Conservation (phyloP, 1,140 invertebrate species). For the Aleiodes sp. region DNA sequence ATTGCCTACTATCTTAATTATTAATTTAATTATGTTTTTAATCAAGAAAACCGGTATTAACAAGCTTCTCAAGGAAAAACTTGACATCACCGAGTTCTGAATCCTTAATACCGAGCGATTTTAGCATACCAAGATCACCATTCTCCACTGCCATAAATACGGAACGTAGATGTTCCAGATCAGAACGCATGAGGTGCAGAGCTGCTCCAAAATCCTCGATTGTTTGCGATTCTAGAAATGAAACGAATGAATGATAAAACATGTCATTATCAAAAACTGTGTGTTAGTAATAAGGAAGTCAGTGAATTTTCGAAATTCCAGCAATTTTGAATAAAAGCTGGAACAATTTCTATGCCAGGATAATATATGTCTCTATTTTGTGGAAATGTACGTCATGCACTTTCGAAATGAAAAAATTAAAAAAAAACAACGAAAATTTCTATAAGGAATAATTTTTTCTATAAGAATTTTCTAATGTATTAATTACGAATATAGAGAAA, state of each 20-base stretch:
- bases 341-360: too few species aligned
- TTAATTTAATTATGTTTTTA: conserved; percentile 65
- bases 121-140: conserved; percentile 92
- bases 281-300: too few species aligned
- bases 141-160: conserved; percentile 97
- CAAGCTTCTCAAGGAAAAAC: conserved; percentile 96
- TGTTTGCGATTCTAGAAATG: conserved; percentile 89
- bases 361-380: too few species aligned
- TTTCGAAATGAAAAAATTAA: too few species aligned
- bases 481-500: too few species aligned
- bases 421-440: too few species aligned
- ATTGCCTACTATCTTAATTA: not conserved
- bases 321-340: too few species aligned
- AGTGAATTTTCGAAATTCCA: too few species aligned
- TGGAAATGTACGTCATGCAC: too few species aligned
- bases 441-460: too few species aligned
- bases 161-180: conserved; percentile 90
- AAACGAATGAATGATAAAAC: conserved; percentile 17
- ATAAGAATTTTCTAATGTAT: too few species aligned
- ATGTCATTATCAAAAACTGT: not conserved
- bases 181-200: conserved; percentile 84
- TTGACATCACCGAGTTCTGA: conserved; percentile 96
- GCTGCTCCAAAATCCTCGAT: conserved; percentile 93
- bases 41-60: conserved; percentile 96
- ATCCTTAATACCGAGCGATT: conserved; percentile 93